A percentile compares a stretch with the other conserved stretches of the same genome.
Conservation (phyloP, 2,113 vertebrate genomes). For the Herpetotheres cachinnans region DNA sequence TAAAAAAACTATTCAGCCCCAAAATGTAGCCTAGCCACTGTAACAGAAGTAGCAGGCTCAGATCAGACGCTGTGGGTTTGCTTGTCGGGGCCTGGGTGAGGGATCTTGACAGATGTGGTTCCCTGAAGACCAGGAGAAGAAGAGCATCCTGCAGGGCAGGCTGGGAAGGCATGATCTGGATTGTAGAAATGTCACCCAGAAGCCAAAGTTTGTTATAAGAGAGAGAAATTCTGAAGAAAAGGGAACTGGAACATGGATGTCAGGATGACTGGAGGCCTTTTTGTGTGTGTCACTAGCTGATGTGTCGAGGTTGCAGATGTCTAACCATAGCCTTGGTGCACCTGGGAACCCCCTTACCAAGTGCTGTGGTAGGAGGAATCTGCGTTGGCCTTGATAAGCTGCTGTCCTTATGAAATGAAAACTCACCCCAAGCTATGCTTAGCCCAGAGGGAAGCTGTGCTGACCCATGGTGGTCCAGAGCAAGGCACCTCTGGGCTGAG, state of each 20-base stretch:
- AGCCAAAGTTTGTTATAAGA: neutral
- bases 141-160: neutral
- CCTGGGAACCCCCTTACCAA: neutral
- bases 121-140: neutral
- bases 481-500: neutral
- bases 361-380: neutral
- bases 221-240: neutral
- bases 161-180: neutral
- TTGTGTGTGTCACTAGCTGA: neutral
- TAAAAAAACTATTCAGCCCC: neutral
- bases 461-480: neutral
- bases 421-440: neutral
- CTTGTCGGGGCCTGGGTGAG: rapidly evolving
- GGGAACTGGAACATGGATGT: neutral
- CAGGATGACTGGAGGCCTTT: neutral
- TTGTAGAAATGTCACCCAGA: neutral
- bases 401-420: neutral
- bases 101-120: neutral
- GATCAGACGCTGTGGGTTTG: neutral
- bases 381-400: neutral
- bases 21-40: neutral
- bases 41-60: neutral
- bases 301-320: neutral
- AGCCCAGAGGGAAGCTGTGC: neutral
- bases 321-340: neutral